Base-by-base conservation (phyloP, 2,113 vertebrate genomes). In the Mastomys natalensis region DNA sequence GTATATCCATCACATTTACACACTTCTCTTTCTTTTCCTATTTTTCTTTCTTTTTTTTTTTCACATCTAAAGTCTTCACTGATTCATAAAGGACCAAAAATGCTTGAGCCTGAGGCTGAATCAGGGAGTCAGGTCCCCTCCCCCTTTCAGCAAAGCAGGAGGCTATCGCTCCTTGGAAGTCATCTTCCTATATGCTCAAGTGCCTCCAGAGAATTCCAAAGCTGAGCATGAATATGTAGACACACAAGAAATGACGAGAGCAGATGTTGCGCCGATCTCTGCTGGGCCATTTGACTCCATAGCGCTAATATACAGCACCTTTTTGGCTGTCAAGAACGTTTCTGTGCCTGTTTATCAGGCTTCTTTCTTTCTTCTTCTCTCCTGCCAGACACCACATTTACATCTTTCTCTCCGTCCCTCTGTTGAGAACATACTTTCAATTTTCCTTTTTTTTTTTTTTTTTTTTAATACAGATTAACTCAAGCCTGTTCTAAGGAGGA, bases 161-260 rank as follows among this genome's bases (percentile, higher is more conserved):
- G 91, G 97, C 97, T 95, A 93, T 73, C 94, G 94, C 94, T 98
- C 97, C 96, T 95, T 95, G 95, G 95, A 98, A 98, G 95, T 98
- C 98, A 97, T 98, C 95, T 95, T 98, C 93, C 97, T 98, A 94
- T 94, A 98, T 88, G 94, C 94, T 97, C 95, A 97, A 97, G 93
- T 7, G 21, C 97, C 98, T 98, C 98, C 22, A 48, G 98, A 98
- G 99, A 97, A 95, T 97, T 98, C 91, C 94, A 98, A 98, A 98
- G 97, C 98, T 98, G 98, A 77, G 72, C 98, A 98, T 99, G 98
- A 99, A 99, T 99, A 98, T 98, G 98, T 97, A 99, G 98, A 94
- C 97, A 97, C 53, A 92, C 7, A 0, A 92, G 93, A 93, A 98
- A 98, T 97, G 98, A 98, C 95, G 53, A 95, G 97, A 98, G 96